Conservation (phyloP, 2,113 vertebrate genomes). For the Peucedramus taeniatus region DNA sequence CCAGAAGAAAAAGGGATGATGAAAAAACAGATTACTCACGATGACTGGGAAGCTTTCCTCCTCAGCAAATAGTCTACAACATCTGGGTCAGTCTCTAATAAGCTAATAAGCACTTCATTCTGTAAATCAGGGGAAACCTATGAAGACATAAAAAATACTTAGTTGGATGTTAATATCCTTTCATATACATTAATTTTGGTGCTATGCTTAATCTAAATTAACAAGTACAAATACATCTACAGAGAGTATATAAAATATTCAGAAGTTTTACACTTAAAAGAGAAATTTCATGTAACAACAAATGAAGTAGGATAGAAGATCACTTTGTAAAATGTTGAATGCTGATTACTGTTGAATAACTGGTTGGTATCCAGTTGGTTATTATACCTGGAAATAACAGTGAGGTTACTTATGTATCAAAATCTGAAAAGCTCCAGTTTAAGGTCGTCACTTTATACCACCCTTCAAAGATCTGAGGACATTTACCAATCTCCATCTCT, state of each 20-base stretch:
- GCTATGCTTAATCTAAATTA: background rate
- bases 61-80: slow-evolving; percentile 95
- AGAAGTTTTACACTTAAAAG: background rate
- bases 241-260: background rate
- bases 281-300: background rate
- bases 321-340: background rate
- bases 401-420: background rate
- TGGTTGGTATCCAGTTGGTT: background rate
- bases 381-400: background rate
- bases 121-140: slow-evolving; percentile 94
- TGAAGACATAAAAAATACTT: background rate
- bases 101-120: slow-evolving; percentile 92
- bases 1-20: slow-evolving; percentile 28
- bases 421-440: background rate
- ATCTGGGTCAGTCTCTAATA: slow-evolving; percentile 92
- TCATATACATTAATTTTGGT: background rate
- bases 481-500: background rate
- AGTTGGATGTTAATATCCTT: background rate
- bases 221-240: background rate
- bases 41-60: slow-evolving; percentile 88
- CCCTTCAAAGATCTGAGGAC: background rate
- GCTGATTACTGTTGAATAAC: background rate
- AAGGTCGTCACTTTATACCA: background rate
- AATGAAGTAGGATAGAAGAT: background rate
- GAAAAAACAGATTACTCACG: slow-evolving; percentile 77